Percentiles rank a stretch among this genome's conserved stretches.
Evolutionary conservation across 2,888 invertebrate genomes (phyloP).

Genomic region (Luperina nickerlii): DNA sequence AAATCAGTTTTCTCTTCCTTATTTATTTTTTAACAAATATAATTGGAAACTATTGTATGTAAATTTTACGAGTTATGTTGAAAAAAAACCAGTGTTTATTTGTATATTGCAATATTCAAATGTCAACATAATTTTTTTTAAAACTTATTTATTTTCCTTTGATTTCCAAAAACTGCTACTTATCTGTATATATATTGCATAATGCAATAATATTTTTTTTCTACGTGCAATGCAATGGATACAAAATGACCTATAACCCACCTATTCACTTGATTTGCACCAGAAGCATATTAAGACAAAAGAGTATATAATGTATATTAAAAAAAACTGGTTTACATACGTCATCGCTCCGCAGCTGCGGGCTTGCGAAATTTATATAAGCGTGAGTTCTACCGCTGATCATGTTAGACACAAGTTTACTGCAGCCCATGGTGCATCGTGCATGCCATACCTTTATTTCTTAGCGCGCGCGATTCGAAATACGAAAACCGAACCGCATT

Average conservation of each 20-base stretch:
- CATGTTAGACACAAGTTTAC: conserved; percentile 63
- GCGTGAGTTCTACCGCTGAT: conserved; percentile 46
- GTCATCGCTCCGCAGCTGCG: conserved; percentile 44
- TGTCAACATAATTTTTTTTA: background rate
- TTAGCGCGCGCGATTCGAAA: conserved; percentile 59
- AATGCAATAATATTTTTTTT: conserved; percentile 15
- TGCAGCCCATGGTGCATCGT: conserved; percentile 61
- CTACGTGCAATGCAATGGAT: conserved; percentile 8
- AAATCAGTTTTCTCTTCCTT: background rate
- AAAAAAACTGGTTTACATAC: conserved; percentile 63
- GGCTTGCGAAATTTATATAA: conserved; percentile 74
- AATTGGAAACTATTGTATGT: background rate
- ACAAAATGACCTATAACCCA: conserved; percentile 22
- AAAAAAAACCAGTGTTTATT: background rate
- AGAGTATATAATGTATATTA: conserved; percentile 10
- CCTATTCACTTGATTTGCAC: conserved; percentile 28
- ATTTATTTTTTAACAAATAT: background rate
- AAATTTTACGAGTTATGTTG: background rate
- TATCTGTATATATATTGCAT: background rate
- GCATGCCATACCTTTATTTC: conserved; percentile 51
- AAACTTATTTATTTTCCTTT: background rate
- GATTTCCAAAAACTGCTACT: background rate
- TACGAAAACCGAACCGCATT: conserved; percentile 26
- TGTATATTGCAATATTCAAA: background rate
- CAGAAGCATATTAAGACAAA: conserved; percentile 46